Percentiles rank a stretch among this genome's conserved stretches.
Conservation (phyloP, 2,888 invertebrate genomes). For the Tortrix viridana region DNA sequence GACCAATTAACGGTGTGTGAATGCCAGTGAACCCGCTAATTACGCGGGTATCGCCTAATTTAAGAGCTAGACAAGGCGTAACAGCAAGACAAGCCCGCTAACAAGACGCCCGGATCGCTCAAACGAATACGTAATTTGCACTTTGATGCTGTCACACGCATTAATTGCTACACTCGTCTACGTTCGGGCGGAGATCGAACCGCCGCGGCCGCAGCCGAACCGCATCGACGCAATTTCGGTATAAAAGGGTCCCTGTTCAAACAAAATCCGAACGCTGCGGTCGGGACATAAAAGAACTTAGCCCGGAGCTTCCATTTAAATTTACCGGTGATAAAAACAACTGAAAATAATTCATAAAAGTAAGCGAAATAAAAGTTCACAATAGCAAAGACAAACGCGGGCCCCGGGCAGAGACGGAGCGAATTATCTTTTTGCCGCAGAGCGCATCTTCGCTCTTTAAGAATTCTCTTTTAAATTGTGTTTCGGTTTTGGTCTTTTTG, state of each 20-base stretch:
- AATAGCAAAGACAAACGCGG: slow-evolving; percentile 80
- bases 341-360: slow-evolving; percentile 81
- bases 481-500: slow-evolving; percentile 78
- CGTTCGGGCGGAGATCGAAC: slow-evolving; percentile 21
- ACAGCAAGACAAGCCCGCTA: slow-evolving; percentile 70
- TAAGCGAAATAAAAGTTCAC: slow-evolving; percentile 78
- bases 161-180: slow-evolving; percentile 29
- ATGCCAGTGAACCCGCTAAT: slow-evolving; percentile 51
- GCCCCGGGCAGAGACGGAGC: slow-evolving; percentile 64
- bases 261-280: slow-evolving; percentile 44
- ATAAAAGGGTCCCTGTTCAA: slow-evolving; percentile 36
- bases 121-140: slow-evolving; percentile 60
- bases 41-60: slow-evolving; percentile 41
- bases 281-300: slow-evolving; percentile 49
- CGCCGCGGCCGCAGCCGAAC: slow-evolving; percentile 23
- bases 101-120: slow-evolving; percentile 51
- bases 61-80: slow-evolving; percentile 46
- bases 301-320: slow-evolving; percentile 63
- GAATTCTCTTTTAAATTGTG: slow-evolving; percentile 83
- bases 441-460: slow-evolving; percentile 75
- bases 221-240: slow-evolving; percentile 26
- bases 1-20: slow-evolving; percentile 53
- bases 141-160: slow-evolving; percentile 40
- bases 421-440: slow-evolving; percentile 77
- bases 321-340: slow-evolving; percentile 75